Evolutionary conservation across 2,797 vertebrate species (phyloP), one percentile per base, ranked within the genome.

Genomic region (Orientallactaga sibirica): DNA sequence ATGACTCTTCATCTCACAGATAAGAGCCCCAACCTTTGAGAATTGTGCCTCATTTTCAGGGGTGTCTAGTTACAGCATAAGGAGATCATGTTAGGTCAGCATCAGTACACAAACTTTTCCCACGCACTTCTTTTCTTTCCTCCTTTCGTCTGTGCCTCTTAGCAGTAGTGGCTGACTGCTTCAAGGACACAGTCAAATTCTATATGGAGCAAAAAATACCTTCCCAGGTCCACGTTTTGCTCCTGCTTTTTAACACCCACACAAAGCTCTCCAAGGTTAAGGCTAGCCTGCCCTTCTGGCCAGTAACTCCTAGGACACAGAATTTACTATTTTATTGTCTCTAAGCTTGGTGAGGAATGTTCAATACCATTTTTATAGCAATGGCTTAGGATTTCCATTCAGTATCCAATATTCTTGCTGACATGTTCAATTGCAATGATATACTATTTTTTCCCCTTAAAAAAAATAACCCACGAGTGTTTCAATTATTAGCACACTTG

Each of bases 401-500:
- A 71, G 75, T 66, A 93, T 96, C 97, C 97, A 96, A 93, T 98
- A 98, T 96, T 97, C 97, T 96, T 93, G 89, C 96, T 97, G 97
- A 97, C 97, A 97, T 11, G 92, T 97, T 97, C 97, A 97, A 91
- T 95, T 95, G 96, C 22, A 94, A 75, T 94, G 64, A 86, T 92
- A 97, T 92, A 96, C 93, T 97, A 93, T 96, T 94, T 95, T 87
- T 58, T 79, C 66, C 62, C 74, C 68, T 83, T 79, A 86, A 95
- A 97, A 96, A 97, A 97, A 97, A 94, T 83, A 81, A 1, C 96
- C 92, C 95, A 88, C 95, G 93, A 94, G 93, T 97, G 93, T 97
- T 94, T 94, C 97, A 97, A 97, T 98, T 98, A 97, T 98, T 96
- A 97, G 96, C 52, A 78, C 66, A 48, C 91, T 95, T 97, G 96